Base-by-base conservation (phyloP, 1,140 invertebrate species). In the Trissolcus basalis region DNA sequence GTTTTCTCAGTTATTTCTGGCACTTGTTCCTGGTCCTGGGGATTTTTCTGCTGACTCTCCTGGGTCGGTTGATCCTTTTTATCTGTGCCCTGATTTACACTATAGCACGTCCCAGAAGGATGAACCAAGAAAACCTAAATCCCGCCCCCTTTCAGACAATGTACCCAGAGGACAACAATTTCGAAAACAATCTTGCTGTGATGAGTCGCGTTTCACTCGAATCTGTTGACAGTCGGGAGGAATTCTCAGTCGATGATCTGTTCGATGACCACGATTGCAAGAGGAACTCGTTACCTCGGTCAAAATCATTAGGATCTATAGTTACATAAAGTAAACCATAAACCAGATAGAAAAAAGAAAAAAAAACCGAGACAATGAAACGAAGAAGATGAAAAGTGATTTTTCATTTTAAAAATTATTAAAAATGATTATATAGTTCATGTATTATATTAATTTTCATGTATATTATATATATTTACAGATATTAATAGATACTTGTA, bases 61-160 rank as follows among this genome's bases (percentile, higher is more conserved):
- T 85, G 6, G 85, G 82, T 16, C 79, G 76, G 73, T 51, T 48
- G 0, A 83, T 85, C 4, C 36, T 82, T 0, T 80, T 85, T n/a
- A 10, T 81, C n/a, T 83, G 82, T 44, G 69, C 79, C 0, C 35
- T 81, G 8, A 75, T 83, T 43, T 83, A 84, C 45, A 78, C 70
- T 0, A 53, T 84, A 5, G 53, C 70, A 9, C 70, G 55, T 39
- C 67, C 80, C 8, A 65, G 53, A 35, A 48, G 3, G 7, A 27
- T n/a, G 15, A 8, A 35, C 33, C 12, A 41, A n/a, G 50, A 58
- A 0, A 32, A 56, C 45, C 13, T 16, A n/a, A 35, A 64, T 41
- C 11, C n/a, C 7, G 36, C 51, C 8, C 74, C 80, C 0, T 71
- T 79, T 35, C 68, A 78, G 13, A 83, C 82, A 0, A 84, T 82